phyloP scores from a whole-genome alignment of 2,113 vertebrate genomes.

The Microtus pennsylvanicus region DNA sequence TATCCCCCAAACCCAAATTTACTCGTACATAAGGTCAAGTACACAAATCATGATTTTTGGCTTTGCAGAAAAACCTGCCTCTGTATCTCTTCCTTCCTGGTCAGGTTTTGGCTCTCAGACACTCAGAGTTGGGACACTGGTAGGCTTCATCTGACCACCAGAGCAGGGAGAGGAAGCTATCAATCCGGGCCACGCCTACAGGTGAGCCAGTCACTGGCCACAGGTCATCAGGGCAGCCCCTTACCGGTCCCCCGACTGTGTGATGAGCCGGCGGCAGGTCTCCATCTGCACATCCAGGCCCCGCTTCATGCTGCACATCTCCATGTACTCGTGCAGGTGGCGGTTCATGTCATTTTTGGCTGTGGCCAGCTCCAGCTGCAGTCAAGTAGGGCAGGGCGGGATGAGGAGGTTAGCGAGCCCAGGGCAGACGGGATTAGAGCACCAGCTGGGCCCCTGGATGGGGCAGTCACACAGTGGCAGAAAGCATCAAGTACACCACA shows the following conservation, averaged over 20 bases:
- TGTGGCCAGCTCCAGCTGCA: slow-evolving; percentile 96
- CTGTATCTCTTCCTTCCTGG: not conserved
- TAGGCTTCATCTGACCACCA: not conserved
- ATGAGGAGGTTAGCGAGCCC: not conserved
- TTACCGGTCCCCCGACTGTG: slow-evolving; percentile 95
- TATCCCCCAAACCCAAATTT: not conserved
- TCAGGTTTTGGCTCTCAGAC: not conserved
- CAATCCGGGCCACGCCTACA: not conserved
- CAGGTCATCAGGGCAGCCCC: not conserved
- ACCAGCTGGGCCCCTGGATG: not conserved
- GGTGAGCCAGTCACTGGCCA: not conserved
- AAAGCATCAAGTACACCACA: not conserved
- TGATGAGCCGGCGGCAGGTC: slow-evolving; percentile 97
- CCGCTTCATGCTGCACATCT: slow-evolving; percentile 99
- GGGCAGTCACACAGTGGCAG: not conserved
- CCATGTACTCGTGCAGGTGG: slow-evolving; percentile 99
- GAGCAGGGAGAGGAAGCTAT: not conserved
- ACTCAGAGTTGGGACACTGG: not conserved
- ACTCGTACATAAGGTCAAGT: not conserved
- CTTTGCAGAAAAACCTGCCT: not conserved
- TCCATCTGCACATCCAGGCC: slow-evolving; percentile 99
- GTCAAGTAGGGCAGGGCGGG: slow-evolving; percentile 85
- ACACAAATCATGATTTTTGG: not conserved
- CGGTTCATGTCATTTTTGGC: slow-evolving; percentile 99
- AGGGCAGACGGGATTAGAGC: no score